Conservation (phyloP, 2,797 vertebrate genomes). For the Parambassis ranga region DNA sequence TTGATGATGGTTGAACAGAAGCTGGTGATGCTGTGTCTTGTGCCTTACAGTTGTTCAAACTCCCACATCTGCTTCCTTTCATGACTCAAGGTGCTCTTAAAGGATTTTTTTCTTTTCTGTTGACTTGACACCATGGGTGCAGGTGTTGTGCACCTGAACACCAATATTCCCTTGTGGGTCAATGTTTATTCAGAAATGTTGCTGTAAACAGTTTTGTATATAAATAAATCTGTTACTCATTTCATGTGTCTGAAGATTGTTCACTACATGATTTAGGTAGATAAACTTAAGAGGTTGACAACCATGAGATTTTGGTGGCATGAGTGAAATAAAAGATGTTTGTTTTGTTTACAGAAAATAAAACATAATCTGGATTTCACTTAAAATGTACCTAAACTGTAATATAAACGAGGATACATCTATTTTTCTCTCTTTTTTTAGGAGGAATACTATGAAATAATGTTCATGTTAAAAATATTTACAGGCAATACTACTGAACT, state of each 20-base stretch:
- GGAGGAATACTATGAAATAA: too few relatives aligned
- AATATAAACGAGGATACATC: too few relatives aligned
- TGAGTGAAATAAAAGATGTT: too few relatives aligned
- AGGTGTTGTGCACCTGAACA: constrained; percentile 60
- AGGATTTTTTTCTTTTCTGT: constrained; percentile 48
- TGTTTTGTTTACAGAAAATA: too few relatives aligned
- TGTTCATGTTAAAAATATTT: too few relatives aligned
- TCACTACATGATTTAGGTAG: neutral
- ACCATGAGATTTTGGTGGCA: too few relatives aligned
- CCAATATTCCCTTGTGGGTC: constrained; percentile 56
- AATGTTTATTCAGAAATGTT: constrained; percentile 75
- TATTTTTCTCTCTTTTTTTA: too few relatives aligned
- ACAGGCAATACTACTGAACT: too few relatives aligned
- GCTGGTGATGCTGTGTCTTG: constrained; percentile 80
- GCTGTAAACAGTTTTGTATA: constrained; percentile 86
- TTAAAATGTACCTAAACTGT: too few relatives aligned
- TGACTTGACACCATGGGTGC: constrained; percentile 66
- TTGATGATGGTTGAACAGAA: constrained; percentile 57
- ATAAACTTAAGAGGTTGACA: too few relatives aligned
- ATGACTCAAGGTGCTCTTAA: constrained; percentile 74
- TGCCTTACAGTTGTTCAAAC: constrained; percentile 76
- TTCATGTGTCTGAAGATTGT: constrained; percentile 30
- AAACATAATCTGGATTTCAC: too few relatives aligned
- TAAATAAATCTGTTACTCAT: constrained; percentile 82
- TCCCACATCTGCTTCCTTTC: constrained; percentile 59